phyloP scores from a whole-genome alignment of 2,797 vertebrate species.

The Pseudochaenichthys georgianus region DNA sequence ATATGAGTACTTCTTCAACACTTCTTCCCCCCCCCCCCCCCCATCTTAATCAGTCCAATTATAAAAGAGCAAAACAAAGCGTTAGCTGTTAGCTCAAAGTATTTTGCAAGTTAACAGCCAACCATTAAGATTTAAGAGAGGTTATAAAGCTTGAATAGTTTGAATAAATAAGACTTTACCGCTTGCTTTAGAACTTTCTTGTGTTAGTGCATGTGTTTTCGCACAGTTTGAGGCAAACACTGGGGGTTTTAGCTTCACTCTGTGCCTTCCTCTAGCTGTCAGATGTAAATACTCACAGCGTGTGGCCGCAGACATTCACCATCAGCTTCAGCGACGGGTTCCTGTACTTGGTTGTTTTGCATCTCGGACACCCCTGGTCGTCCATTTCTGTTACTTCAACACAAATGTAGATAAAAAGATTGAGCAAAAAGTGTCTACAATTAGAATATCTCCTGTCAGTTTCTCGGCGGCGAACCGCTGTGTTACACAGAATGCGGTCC shows the following conservation, averaged over 20 bases:
- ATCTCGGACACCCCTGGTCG: slow-evolving; percentile 94
- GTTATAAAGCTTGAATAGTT: neutral
- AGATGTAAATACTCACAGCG: slow-evolving; percentile 90
- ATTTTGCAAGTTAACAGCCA: neutral
- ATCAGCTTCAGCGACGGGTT: slow-evolving; percentile 97
- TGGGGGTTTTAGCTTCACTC: neutral
- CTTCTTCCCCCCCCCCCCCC: neutral
- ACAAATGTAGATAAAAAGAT: neutral
- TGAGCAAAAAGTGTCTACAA: slow-evolving; percentile 40
- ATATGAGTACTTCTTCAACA: too few relatives aligned
- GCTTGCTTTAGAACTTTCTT: neutral
- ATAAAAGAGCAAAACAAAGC: neutral
- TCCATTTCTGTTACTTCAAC: slow-evolving; percentile 85
- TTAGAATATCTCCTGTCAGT: slow-evolving; percentile 19
- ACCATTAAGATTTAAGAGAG: neutral
- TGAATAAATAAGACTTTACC: neutral
- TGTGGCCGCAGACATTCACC: slow-evolving; percentile 99
- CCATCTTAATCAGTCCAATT: too few relatives aligned
- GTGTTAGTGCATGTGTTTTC: neutral
- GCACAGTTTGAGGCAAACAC: neutral
- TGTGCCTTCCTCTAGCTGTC: neutral
- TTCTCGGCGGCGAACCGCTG: slow-evolving; percentile 10
- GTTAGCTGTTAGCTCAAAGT: slow-evolving; percentile 8
- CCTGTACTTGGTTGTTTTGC: slow-evolving; percentile 98
- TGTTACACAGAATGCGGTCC: slow-evolving; percentile 61